phyloP scores from a whole-genome alignment of 2,888 invertebrate genomes.

The Hymenopus coronatus region DNA sequence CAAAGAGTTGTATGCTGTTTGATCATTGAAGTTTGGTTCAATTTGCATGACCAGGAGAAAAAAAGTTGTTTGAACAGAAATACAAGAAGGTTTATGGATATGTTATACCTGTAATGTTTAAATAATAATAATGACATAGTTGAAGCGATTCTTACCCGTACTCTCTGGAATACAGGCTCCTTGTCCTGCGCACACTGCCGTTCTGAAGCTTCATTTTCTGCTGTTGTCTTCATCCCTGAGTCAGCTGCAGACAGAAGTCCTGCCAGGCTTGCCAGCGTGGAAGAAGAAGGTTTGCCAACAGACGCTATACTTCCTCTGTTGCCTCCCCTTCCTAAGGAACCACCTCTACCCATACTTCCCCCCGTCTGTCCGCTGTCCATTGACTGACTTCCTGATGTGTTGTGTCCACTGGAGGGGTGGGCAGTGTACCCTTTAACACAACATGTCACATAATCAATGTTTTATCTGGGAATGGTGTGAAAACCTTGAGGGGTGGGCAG shows the following conservation, averaged over 20 bases:
- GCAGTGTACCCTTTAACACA: constrained; percentile 46
- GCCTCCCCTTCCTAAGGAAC: constrained; percentile 64
- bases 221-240: background rate
- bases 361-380: constrained; percentile 49
- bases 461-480: no score
- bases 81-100: no score
- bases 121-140: background rate
- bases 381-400: constrained; percentile 57
- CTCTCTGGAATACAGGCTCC: constrained; percentile 55
- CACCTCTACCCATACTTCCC: constrained; percentile 53
- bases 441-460: no score
- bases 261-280: constrained; percentile 78
- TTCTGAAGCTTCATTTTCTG: constrained; percentile 1
- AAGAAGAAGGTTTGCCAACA: constrained; percentile 84
- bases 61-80: no score
- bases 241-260: constrained; percentile 59
- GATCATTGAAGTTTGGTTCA: no score
- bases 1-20: no score
- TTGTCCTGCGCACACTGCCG: constrained; percentile 39
- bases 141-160: constrained; percentile 49
- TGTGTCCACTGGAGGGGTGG: constrained; percentile 40
- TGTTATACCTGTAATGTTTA: no score
- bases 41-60: no score
- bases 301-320: constrained; percentile 81
- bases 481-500: no score